phyloP scores from a whole-genome alignment of 2,113 vertebrate genomes.

The Dicrurus megarhynchus region DNA sequence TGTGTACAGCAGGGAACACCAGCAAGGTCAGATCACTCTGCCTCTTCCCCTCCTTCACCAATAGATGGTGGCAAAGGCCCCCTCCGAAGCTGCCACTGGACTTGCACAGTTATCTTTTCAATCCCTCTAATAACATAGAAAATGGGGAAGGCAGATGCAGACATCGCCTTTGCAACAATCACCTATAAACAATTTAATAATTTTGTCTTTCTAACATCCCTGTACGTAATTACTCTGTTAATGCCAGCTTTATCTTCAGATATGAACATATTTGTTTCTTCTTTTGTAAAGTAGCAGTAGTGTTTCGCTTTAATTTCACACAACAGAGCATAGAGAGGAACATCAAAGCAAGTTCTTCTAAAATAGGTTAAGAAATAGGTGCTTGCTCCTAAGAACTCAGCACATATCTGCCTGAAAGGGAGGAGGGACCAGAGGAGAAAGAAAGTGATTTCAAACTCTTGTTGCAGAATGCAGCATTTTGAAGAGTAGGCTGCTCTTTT shows the following conservation, averaged over 20 bases:
- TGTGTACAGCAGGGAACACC: background rate
- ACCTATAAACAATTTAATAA: background rate
- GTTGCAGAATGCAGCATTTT: background rate
- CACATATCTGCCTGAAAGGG: background rate
- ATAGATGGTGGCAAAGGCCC: slow-evolving; percentile 60
- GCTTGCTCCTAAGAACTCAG: background rate
- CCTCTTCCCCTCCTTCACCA: slow-evolving; percentile 29
- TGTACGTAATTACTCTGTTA: background rate
- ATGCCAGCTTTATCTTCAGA: background rate
- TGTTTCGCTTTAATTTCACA: background rate
- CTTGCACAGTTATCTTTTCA: background rate
- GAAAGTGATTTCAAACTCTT: background rate
- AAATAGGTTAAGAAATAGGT: background rate
- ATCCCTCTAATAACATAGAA: background rate
- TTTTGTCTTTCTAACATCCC: background rate
- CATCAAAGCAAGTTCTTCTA: slow-evolving; percentile 28
- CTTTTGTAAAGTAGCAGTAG: background rate
- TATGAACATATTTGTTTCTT: background rate
- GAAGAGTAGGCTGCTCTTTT: background rate
- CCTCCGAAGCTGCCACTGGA: slow-evolving; percentile 14
- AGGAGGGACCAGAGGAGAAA: background rate
- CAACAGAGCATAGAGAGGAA: background rate
- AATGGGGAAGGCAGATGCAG: background rate
- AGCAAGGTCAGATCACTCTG: background rate
- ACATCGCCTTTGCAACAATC: background rate